phyloP scores from a whole-genome alignment of 1,140 invertebrate genomes.

The Aphaenogaster ashmeadi region DNA sequence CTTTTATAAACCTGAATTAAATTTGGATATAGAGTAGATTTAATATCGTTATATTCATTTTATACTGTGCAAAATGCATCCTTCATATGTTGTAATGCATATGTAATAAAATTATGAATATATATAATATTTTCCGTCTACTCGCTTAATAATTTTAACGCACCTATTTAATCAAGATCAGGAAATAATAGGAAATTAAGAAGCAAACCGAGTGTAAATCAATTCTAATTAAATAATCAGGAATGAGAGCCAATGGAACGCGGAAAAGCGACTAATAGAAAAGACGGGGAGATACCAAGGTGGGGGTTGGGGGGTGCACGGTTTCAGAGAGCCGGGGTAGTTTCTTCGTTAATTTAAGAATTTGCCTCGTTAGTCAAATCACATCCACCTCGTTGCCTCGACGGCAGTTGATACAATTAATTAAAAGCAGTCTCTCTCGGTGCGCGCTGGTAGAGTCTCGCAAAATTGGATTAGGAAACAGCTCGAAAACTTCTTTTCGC shows the following conservation, averaged over 20 bases:
- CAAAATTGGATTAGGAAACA: slow-evolving; percentile 81
- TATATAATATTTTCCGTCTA: not conserved
- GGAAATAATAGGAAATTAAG: slow-evolving; percentile 42
- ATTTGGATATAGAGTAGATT: slow-evolving; percentile 16
- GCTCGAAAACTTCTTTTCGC: slow-evolving; percentile 65
- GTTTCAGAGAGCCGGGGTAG: slow-evolving; percentile 36
- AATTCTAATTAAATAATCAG: slow-evolving; percentile 56
- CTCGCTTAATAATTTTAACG: not conserved
- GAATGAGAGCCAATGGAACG: not conserved
- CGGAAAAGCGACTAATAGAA: slow-evolving; percentile 47
- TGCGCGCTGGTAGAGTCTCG: slow-evolving; percentile 70
- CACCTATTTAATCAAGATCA: not conserved
- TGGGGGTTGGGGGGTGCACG: not conserved
- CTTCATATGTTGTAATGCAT: slow-evolving; percentile 8
- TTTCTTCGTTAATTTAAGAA: slow-evolving; percentile 85
- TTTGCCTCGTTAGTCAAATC: slow-evolving; percentile 86
- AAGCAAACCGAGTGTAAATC: slow-evolving; percentile 15
- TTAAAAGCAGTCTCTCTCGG: slow-evolving; percentile 79
- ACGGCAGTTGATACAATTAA: slow-evolving; percentile 85
- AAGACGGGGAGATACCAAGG: slow-evolving; percentile 32
- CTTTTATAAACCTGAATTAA: slow-evolving; percentile 33
- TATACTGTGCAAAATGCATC: not conserved
- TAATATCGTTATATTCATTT: not conserved
- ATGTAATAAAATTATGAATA: not conserved
- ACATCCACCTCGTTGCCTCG: slow-evolving; percentile 81